A percentile compares a stretch with the other conserved stretches of the same genome.
Evolutionary conservation across 2,888 invertebrate species (phyloP).

Genomic region (Ectobius pallidus): DNA sequence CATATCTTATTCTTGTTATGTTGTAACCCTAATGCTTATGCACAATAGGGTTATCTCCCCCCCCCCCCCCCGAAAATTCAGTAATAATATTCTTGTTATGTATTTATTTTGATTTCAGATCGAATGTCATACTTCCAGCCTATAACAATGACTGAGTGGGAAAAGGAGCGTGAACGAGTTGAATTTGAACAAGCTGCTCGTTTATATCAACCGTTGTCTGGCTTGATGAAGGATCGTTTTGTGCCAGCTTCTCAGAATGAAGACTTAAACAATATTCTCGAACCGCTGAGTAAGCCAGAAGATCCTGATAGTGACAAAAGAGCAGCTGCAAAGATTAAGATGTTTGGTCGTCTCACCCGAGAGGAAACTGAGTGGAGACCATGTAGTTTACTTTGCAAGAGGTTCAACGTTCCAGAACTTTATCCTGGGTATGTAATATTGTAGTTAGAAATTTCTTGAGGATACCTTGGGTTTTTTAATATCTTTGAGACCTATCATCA

Average conservation of each 20-base stretch:
- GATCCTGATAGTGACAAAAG: constrained; percentile 62
- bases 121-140: constrained; percentile 52
- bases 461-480: too few relatives aligned
- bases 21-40: too few relatives aligned
- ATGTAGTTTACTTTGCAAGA: constrained; percentile 78
- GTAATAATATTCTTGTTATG: background rate
- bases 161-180: constrained; percentile 74
- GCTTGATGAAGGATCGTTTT: constrained; percentile 64
- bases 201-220: constrained; percentile 68
- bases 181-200: constrained; percentile 82
- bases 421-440: constrained; percentile 64
- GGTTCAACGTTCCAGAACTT: constrained; percentile 94
- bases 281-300: constrained; percentile 45
- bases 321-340: constrained; percentile 74
- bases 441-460: background rate
- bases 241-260: constrained; percentile 63
- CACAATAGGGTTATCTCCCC: too few relatives aligned
- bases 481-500: too few relatives aligned
- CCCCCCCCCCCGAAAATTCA: too few relatives aligned
- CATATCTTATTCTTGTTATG: too few relatives aligned
- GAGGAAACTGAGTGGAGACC: constrained; percentile 79
- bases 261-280: constrained; percentile 54
- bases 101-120: constrained; percentile 47
- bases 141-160: constrained; percentile 75
- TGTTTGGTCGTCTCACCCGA: constrained; percentile 80